These are phyloP conservation scores for Leptinotarsa texana DNA, from an alignment of 1,140 invertebrate genomes.

Conservation along the genomic window DNA sequence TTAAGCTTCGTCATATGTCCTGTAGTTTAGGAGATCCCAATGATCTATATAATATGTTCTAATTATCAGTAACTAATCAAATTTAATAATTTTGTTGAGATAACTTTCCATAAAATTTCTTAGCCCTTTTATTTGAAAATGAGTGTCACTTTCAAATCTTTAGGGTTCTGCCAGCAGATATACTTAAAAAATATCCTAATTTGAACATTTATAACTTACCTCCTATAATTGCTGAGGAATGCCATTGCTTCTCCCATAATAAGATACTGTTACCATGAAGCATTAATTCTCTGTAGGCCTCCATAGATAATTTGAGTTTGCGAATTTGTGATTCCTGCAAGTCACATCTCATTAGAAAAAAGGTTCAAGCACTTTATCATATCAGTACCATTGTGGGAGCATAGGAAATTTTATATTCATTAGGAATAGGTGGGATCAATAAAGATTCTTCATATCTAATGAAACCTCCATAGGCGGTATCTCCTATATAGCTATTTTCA, in stretches of 20 bases:
- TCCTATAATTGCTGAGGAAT: slow-evolving; percentile 74
- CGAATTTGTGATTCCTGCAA: slow-evolving; percentile 72
- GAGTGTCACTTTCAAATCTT: too few relatives aligned
- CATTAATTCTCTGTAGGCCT: slow-evolving; percentile 81
- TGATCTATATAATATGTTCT: too few relatives aligned
- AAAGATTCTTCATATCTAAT: slow-evolving; percentile 25
- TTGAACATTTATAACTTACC: slow-evolving; percentile 32
- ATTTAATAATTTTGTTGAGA: too few relatives aligned
- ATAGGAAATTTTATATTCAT: slow-evolving; percentile 37
- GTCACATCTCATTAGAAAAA: slow-evolving; percentile 14
- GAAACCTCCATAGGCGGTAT: slow-evolving; percentile 14
- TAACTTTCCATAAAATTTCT: too few relatives aligned
- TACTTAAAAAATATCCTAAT: too few relatives aligned
- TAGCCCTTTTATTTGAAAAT: too few relatives aligned
- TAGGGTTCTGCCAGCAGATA: too few relatives aligned
- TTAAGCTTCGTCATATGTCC: too few relatives aligned
- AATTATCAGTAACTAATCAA: too few relatives aligned
- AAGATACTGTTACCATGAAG: slow-evolving; percentile 74
- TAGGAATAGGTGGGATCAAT: slow-evolving; percentile 17
- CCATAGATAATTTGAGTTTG: slow-evolving; percentile 73
- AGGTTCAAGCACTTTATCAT: slow-evolving; percentile 15
- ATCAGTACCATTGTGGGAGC: slow-evolving; percentile 33
- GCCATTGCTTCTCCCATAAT: slow-evolving; percentile 81
- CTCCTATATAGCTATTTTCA: slow-evolving; percentile 17
- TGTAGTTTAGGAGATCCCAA: too few relatives aligned